Base-by-base conservation (phyloP, 1,140 invertebrate species). In the Zaprionus kolodkinae region DNA sequence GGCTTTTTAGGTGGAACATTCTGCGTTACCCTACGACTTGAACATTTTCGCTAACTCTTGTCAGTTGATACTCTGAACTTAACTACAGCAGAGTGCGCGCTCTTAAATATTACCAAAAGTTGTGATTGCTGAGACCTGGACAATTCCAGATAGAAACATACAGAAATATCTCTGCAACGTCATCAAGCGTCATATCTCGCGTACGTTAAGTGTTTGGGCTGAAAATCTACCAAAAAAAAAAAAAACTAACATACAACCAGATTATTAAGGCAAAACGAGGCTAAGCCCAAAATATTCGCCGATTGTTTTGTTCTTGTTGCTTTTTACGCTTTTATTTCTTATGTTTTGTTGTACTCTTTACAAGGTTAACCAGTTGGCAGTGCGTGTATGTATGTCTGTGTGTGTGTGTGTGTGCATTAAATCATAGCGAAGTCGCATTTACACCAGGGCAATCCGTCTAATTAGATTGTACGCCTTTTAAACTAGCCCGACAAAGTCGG, bases 341-440 rank as follows among this genome's bases (percentile, higher is more conserved):
- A 21, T 21, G 21, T 73, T 64, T 33, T 61, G 50, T 56, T 65
- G 68, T 45, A 69, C 81, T 68, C 72, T 57, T 76, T 71, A 74
- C 81, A 74, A 84, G 81, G 78, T 64, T 54, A 87, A 88, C 83
- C 73, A 67, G 83, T 87, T 87, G 13, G 38, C 36, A 12, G 38
- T 55, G 35, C 33, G 55, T 64, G 68, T 60, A 43, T 50, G 21
- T 50, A 36, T 56, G 60, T 63, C 56, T 72, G 35, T 56, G 43
- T 35, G 54, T 36, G 36, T 12, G 27, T 25, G 40, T 15, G 65
- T 61, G 56, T 54, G 33, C 21, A 62, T 45, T 68, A 27, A 43
- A 52, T 66, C 25, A 35, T 50, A 40, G 55, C 45, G n/a, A 67
- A 60, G 59, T 67, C 70, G 55, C 63, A 67, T 65, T 76, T 33